phyloP scores from a whole-genome alignment of 2,888 invertebrate genomes.

The Pollenia amentaria region DNA sequence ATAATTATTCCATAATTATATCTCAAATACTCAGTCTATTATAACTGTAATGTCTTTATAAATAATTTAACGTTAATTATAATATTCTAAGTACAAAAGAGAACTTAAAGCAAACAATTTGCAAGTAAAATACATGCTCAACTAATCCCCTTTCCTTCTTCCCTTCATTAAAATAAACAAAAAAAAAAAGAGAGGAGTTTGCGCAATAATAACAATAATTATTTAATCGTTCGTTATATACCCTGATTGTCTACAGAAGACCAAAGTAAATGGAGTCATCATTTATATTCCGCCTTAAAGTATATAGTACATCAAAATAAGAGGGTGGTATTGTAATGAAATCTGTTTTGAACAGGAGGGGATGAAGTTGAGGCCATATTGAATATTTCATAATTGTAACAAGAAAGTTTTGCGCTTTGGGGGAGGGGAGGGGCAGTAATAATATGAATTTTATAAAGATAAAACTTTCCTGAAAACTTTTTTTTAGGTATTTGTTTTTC shows the following conservation, averaged over 20 bases:
- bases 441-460: too few species aligned
- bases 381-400: constrained; percentile 68
- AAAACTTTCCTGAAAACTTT: neutral
- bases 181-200: constrained; percentile 43
- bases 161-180: neutral
- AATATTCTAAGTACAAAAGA: constrained; percentile 29
- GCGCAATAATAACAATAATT: constrained; percentile 59
- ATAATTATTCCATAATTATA: constrained; percentile 42
- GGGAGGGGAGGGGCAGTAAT: neutral
- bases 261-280: constrained; percentile 44
- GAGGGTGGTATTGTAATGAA: neutral
- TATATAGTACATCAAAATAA: constrained; percentile 1
- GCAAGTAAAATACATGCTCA: neutral
- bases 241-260: constrained; percentile 4
- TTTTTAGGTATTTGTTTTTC: constrained; percentile 5
- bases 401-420: constrained; percentile 33
- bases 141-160: neutral
- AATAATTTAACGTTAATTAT: constrained; percentile 59
- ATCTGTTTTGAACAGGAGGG: too few species aligned
- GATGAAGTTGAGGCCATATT: constrained; percentile 67
- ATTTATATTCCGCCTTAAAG: constrained; percentile 6
- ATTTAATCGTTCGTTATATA: constrained; percentile 47
- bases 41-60: constrained; percentile 16
- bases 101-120: constrained; percentile 13
- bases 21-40: neutral